Evolutionary conservation across 2,113 vertebrate species (phyloP).

Genomic region (Melanerpes formicivorus): DNA sequence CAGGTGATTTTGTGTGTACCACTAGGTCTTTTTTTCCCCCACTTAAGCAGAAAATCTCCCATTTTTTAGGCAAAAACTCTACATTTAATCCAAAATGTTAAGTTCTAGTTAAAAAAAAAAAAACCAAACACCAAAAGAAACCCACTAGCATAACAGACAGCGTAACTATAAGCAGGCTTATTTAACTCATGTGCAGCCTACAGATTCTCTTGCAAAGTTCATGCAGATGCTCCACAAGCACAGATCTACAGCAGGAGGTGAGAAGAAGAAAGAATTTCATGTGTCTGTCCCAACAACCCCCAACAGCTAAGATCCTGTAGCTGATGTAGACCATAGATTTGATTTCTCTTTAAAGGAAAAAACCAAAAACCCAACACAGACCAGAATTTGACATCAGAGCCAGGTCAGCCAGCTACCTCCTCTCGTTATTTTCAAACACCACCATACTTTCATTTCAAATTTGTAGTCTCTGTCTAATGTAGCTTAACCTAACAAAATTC

Average conservation of each 20-base stretch:
- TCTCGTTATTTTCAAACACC: fast-evolving
- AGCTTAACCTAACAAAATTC: not conserved
- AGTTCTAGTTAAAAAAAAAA: not conserved
- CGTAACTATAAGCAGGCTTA: not conserved
- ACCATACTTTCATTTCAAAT: not conserved
- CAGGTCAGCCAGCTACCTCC: not conserved
- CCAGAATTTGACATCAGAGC: not conserved
- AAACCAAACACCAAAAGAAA: no score
- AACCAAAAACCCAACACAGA: not conserved
- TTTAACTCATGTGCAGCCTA: not conserved
- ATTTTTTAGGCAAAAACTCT: not conserved
- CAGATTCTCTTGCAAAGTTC: not conserved
- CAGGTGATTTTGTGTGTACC: not conserved
- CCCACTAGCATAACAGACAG: not conserved
- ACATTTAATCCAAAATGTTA: not conserved
- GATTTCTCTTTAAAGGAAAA: not conserved
- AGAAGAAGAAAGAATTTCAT: not conserved
- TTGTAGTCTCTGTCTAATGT: not conserved
- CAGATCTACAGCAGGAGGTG: not conserved
- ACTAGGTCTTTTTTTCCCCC: not conserved
- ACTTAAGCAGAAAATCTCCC: not conserved
- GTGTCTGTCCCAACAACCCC: not conserved
- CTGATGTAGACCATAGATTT: not conserved
- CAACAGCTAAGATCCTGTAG: not conserved
- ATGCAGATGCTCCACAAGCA: not conserved